Evolutionary conservation across 2,113 vertebrate species (phyloP).

Genomic region (Melanotaenia duboulayi): DNA sequence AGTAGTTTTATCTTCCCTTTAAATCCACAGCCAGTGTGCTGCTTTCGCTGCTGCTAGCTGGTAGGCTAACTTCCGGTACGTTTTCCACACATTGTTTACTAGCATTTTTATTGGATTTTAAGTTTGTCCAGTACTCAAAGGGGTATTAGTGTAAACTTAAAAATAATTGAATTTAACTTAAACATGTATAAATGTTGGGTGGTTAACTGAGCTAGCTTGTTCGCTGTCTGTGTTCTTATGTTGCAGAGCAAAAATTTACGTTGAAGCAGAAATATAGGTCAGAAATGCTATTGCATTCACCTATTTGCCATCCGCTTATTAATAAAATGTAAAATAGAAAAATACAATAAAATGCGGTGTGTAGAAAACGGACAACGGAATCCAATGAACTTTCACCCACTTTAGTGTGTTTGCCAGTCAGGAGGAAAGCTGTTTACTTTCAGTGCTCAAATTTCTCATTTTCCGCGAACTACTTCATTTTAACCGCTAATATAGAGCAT

Average conservation of each 20-base stretch:
- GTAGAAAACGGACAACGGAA: background rate
- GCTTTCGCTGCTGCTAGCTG: background rate
- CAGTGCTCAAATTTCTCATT: no score
- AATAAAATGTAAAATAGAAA: background rate
- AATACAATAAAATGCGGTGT: background rate
- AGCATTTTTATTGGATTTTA: no score
- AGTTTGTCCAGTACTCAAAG: background rate
- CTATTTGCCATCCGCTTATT: background rate
- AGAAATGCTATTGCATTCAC: no score
- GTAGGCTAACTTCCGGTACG: conserved; percentile 18
- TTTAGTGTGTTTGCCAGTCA: background rate
- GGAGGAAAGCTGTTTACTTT: no score
- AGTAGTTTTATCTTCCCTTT: no score
- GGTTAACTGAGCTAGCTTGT: background rate
- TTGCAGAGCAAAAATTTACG: background rate
- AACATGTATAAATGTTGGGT: background rate
- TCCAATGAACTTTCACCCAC: conserved; percentile 58
- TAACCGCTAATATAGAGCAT: no score
- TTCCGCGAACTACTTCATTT: no score
- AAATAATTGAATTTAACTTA: background rate
- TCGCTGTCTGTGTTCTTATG: background rate
- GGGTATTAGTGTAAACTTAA: background rate
- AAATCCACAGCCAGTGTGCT: no score
- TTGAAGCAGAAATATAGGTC: no score
- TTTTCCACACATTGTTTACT: background rate